A percentile compares a stretch with the other conserved stretches of the same genome.
phyloP scores from a whole-genome alignment of 1,140 invertebrate species.

The Saxidomus purpurata region DNA sequence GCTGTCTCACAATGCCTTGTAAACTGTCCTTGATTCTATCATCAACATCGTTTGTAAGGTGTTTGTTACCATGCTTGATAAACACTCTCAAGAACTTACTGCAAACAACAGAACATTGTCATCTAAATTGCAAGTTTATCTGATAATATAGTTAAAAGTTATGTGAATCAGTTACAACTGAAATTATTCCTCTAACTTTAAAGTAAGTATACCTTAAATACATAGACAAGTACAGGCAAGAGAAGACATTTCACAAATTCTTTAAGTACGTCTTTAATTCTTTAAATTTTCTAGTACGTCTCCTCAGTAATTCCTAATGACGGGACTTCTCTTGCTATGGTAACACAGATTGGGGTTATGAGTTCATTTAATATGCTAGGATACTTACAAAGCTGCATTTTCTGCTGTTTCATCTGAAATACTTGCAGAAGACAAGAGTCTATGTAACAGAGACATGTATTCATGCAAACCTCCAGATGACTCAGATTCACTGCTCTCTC shows the following conservation, averaged over 20 bases:
- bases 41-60: constrained; percentile 62
- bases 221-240: too few species aligned
- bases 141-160: neutral
- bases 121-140: too few species aligned
- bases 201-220: too few species aligned
- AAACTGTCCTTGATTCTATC: constrained; percentile 67
- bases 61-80: constrained; percentile 65
- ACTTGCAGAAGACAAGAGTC: constrained; percentile 55
- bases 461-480: constrained; percentile 53
- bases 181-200: too few species aligned
- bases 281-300: too few species aligned
- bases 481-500: constrained; percentile 76
- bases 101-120: constrained; percentile 43
- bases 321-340: too few species aligned
- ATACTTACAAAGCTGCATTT: constrained; percentile 49
- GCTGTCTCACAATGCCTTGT: constrained; percentile 71
- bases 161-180: neutral
- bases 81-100: constrained; percentile 73
- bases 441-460: constrained; percentile 68
- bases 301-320: too few species aligned
- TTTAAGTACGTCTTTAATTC: too few species aligned
- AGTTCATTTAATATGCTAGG: too few species aligned
- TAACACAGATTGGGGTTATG: too few species aligned
- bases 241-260: too few species aligned
- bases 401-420: constrained; percentile 53